Evolutionary conservation across 2,888 invertebrate genomes (phyloP), one percentile per base, ranked within the genome.

Genomic region (Harmothoe impar): DNA sequence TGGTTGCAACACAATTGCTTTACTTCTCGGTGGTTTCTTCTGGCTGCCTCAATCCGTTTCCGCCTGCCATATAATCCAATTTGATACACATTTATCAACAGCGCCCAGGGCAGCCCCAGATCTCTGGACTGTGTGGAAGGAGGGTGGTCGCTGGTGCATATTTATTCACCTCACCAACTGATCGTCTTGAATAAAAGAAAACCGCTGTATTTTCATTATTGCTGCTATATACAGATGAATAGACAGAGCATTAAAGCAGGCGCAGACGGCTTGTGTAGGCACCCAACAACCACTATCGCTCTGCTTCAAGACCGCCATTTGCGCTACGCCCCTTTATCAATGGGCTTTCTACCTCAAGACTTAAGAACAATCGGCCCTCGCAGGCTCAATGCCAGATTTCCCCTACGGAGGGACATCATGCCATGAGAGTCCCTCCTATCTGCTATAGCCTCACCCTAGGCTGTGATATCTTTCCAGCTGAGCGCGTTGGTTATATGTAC

Each of bases 21-120:
- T 62, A 20, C 62, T 62, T 62, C 62, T 62, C 20, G 20, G 62
- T 5, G n/a, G 62, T 62, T n/a, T n/a, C n/a, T 62, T 62, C 20
- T 62, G 20, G 62, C 43, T 62, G 62, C 20, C 62, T 20, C 62
- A 62, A 62, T 62, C 20, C 62, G 62, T 62, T 62, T 20, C 62
- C n/a, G 62, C 62, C 62, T 62, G n/a, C 62, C 62, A 62, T 62
- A 62, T n/a, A 62, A 62, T 62, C 62, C 62, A 62, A 62, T 62
- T n/a, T 62, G 62, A 62, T 62, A n/a, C 62, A 7, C 62, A 62
- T 62, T 62, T 62, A 62, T 62, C 62, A n/a, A 3, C 20, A 62
- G n/a, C 7, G 23, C 23, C 7, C 62, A n/a, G 23, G 1, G 12
- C 62, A 15, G 20, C n/a, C n/a, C 3, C n/a, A n/a, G 7, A 62